Conservation (phyloP, 2,888 invertebrate genomes). For the Stenodema calcarata region DNA sequence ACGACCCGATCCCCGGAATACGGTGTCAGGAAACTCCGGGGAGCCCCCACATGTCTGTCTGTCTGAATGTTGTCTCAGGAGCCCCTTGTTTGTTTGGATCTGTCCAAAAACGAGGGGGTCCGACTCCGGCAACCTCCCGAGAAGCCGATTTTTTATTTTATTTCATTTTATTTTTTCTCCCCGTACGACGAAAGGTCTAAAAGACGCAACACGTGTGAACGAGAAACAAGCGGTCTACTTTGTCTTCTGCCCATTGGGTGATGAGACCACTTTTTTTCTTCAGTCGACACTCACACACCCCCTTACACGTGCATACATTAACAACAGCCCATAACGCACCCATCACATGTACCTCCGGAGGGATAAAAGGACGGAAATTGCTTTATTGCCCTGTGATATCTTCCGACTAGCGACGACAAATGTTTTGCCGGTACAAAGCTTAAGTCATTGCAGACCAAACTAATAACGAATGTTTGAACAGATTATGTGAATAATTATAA, state of each 20-base stretch:
- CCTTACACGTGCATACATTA: background rate
- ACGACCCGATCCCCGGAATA: background rate
- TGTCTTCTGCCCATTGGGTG: background rate
- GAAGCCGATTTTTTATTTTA: background rate
- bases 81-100: background rate
- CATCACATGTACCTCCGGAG: background rate
- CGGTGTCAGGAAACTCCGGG: background rate
- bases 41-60: background rate
- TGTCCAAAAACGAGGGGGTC: background rate
- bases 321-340: background rate
- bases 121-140: background rate
- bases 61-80: conserved; percentile 3
- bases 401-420: background rate
- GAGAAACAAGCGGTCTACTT: background rate
- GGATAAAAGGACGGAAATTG: background rate
- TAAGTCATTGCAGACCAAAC: too few species aligned
- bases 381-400: background rate
- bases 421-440: too few species aligned
- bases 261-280: background rate
- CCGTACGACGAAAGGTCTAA: background rate
- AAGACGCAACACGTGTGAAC: conserved; percentile 1
- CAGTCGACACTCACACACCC: background rate
- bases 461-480: too few species aligned
- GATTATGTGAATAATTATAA: too few species aligned
- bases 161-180: too few species aligned